Evolutionary conservation across 2,888 invertebrate genomes (phyloP).

Genomic region (Ophioninae sp.): DNA sequence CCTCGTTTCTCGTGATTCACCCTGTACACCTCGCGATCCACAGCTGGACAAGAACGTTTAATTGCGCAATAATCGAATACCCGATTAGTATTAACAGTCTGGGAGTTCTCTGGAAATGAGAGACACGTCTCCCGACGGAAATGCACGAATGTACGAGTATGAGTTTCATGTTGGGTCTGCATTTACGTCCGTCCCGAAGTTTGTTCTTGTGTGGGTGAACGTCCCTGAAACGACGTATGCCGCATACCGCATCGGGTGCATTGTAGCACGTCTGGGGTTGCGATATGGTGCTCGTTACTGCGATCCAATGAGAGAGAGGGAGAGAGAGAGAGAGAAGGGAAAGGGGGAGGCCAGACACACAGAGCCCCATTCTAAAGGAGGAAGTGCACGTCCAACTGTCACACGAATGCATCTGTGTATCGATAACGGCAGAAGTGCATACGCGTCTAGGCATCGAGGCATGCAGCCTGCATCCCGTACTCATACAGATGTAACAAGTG

Average conservation of each 20-base stretch:
- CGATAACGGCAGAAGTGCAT: conserved; percentile 40
- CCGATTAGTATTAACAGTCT: conserved; percentile 4
- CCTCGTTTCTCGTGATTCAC: no score
- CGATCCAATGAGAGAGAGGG: conserved; percentile 12
- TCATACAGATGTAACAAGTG: conserved; percentile 54
- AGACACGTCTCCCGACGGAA: conserved; percentile 7
- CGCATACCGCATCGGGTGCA: conserved; percentile 57
- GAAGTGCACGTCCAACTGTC: conserved; percentile 10
- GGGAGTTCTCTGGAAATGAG: conserved; percentile 6
- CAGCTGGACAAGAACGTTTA: neutral
- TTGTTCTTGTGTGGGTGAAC: conserved; percentile 5
- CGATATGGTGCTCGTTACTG: conserved; percentile 31
- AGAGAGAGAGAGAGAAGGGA: conserved; percentile 5
- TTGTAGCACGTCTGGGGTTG: conserved; percentile 50
- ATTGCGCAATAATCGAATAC: conserved; percentile 29
- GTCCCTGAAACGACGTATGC: conserved; percentile 48
- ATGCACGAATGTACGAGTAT: conserved; percentile 15
- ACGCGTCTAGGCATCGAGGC: neutral
- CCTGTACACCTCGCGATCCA: no score
- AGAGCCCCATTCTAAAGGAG: conserved; percentile 19
- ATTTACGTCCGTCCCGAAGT: neutral
- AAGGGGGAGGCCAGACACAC: conserved; percentile 21
- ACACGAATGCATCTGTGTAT: conserved; percentile 54
- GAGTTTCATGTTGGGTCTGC: neutral
- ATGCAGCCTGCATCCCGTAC: conserved; percentile 25